phyloP scores from a whole-genome alignment of 2,113 vertebrate species.

The Cinclus cinclus region DNA sequence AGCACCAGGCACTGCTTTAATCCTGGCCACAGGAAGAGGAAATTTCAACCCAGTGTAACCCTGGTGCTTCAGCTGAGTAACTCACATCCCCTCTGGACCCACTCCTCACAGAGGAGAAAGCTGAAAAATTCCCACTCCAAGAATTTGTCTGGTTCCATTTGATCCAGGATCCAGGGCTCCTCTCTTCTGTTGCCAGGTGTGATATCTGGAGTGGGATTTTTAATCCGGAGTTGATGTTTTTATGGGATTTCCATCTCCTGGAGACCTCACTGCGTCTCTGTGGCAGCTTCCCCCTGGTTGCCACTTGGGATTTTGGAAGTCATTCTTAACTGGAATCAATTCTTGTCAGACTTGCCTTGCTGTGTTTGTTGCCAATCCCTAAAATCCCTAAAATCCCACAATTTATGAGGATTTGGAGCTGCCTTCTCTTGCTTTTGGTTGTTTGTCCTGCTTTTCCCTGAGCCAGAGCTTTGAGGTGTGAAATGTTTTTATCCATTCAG shows the following conservation, averaged over 20 bases:
- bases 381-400: background rate
- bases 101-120: background rate
- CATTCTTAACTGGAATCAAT: background rate
- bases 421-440: background rate
- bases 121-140: background rate
- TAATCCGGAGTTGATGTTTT: background rate
- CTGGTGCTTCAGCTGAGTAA: background rate
- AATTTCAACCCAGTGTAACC: background rate
- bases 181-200: background rate
- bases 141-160: background rate
- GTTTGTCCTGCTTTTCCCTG: background rate
- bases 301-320: background rate
- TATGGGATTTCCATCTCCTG: background rate
- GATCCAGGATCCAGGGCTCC: background rate
- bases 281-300: background rate
- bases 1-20: background rate
- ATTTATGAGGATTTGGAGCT: background rate
- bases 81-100: background rate
- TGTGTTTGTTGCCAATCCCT: background rate
- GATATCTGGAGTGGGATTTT: background rate
- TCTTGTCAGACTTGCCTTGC: background rate
- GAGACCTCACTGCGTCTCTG: background rate
- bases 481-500: no score
- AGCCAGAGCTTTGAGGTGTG: background rate
- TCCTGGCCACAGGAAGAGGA: background rate